Conservation (phyloP, 2,888 invertebrate species). For the Drosophila diplacantha region DNA sequence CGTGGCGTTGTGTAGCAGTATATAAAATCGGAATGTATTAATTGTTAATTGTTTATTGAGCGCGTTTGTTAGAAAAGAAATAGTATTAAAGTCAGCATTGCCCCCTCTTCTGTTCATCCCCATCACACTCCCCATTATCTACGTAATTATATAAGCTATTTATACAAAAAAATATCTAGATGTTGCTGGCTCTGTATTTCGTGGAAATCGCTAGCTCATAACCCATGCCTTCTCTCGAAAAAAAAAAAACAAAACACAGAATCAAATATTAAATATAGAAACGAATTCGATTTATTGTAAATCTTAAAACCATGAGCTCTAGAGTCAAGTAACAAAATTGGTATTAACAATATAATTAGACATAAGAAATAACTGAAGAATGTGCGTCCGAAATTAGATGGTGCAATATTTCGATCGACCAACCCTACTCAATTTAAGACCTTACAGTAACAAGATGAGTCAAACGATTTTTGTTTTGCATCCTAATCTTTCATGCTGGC, state of each 20-base stretch:
- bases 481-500: neutral
- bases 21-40: constrained; percentile 44
- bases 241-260: constrained; percentile 32
- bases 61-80: constrained; percentile 37
- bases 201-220: constrained; percentile 34
- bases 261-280: constrained; percentile 34
- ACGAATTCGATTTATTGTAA: constrained; percentile 31
- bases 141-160: constrained; percentile 24
- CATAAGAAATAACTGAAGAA: constrained; percentile 8
- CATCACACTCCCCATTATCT: constrained; percentile 3
- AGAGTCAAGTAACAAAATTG: constrained; percentile 33
- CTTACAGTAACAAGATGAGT: neutral
- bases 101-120: neutral
- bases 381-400: constrained; percentile 24
- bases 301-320: constrained; percentile 23
- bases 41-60: constrained; percentile 61
- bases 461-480: neutral
- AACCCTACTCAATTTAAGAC: constrained; percentile 3
- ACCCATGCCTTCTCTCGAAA: constrained; percentile 33
- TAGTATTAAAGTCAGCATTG: constrained; percentile 35
- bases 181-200: constrained; percentile 45
- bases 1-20: constrained; percentile 35
- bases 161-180: constrained; percentile 22
- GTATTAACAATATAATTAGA: constrained; percentile 26
- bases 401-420: constrained; percentile 36